Evolutionary conservation across 2,888 invertebrate genomes (phyloP).

Genomic region (Latrodectus elegans): DNA sequence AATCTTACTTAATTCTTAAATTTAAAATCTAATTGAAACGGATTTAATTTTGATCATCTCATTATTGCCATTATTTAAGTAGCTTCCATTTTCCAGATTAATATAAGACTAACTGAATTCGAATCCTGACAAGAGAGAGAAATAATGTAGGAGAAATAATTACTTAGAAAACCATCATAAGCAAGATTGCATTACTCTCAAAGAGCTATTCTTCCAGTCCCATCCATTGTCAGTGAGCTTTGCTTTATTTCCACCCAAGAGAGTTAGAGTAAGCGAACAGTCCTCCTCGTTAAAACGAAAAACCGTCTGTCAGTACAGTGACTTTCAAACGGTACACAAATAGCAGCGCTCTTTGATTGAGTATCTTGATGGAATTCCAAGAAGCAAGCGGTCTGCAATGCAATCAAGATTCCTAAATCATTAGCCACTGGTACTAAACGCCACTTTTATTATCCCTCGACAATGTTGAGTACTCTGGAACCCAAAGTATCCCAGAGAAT

Average conservation of each 20-base stretch:
- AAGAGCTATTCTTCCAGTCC: too few relatives aligned
- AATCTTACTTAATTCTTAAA: too few relatives aligned
- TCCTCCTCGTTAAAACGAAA: neutral
- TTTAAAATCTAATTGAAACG: too few relatives aligned
- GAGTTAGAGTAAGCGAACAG: neutral
- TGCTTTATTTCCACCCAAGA: neutral
- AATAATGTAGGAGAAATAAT: too few relatives aligned
- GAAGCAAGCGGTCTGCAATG: slow-evolving; percentile 5
- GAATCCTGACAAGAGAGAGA: too few relatives aligned
- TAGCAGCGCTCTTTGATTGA: slow-evolving; percentile 10
- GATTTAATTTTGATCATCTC: too few relatives aligned
- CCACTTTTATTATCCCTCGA: slow-evolving; percentile 47
- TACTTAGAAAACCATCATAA: too few relatives aligned
- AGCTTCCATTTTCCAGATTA: too few relatives aligned
- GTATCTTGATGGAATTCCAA: slow-evolving; percentile 27
- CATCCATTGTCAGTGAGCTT: neutral
- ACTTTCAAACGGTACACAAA: neutral
- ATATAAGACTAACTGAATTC: too few relatives aligned
- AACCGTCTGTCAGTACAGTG: neutral
- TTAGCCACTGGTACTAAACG: slow-evolving; percentile 37
- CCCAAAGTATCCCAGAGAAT: neutral
- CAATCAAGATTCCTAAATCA: slow-evolving; percentile 43
- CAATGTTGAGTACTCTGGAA: slow-evolving; percentile 13
- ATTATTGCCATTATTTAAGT: too few relatives aligned
- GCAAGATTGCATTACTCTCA: too few relatives aligned